Base-by-base conservation (phyloP, 2,888 invertebrate genomes). In the Lasioglossum lativentre region DNA sequence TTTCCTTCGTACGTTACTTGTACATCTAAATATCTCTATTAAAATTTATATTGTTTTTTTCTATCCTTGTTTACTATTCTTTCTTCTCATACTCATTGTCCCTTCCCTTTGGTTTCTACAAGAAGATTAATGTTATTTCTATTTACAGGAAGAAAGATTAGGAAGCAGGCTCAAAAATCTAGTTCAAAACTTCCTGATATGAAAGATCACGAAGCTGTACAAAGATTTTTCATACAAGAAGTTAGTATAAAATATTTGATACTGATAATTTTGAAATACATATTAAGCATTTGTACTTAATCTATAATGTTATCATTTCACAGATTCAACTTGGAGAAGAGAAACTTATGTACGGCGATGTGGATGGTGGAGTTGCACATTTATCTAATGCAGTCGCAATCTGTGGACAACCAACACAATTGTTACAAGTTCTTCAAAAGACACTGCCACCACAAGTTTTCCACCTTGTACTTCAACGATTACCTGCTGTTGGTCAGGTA, bases 361-460 rank as follows among this genome's bases (percentile, higher is more conserved):
- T 98, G 86, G 98, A 99, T 89, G 97, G 97, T 72, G 99, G 99
- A 59, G 98, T 99, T 76, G 99, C 99, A 95, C 99, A 99, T 96
- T 97, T 99, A 90, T 98, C 98, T 70, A 99, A 99, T 95, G 99
- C 99, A 14, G 98, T 99, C n/a, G 98, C 99, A 5, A 98, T 99
- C 42, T 99, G 99, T 94, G 99, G 99, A 19, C 99, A 99, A 95
- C 98, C 99, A 0, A 97, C 98, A 92, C 98, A 99, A 94, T 96
- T 99, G 78, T 96, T 99, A 75, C 97, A 97, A 94, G 97, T 98
- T 86, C 96, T 99, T 79, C 98, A 99, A 95, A 98, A 99, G 95
- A 99, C 99, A 56, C 96, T 99, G 95, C 99, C 99, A 81, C 98
- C 99, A 34, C 98, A 98, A 93, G 98, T 99, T 95, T 99, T 99